Conservation (phyloP, 2,113 vertebrate genomes). For the Chroicocephalus ridibundus region DNA sequence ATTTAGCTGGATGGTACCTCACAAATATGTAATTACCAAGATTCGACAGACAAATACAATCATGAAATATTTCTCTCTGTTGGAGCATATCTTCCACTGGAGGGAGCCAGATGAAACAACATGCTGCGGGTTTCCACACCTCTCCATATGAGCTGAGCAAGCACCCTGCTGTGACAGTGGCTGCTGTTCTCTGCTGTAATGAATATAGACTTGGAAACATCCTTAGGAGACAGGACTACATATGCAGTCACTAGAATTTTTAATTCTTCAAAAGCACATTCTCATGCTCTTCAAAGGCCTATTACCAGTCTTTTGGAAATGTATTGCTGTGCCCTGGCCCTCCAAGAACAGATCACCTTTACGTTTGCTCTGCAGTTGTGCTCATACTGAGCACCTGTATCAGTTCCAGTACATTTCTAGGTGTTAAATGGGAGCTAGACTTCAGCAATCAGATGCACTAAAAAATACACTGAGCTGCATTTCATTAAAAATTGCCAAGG, state of each 20-base stretch:
- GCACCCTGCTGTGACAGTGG: background rate
- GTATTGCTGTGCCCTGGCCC: background rate
- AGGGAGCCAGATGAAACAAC: background rate
- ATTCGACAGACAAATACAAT: background rate
- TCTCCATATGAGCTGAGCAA: background rate
- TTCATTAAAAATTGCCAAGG: background rate
- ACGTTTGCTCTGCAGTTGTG: background rate
- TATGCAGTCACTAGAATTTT: background rate
- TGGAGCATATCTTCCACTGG: background rate
- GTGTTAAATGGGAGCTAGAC: background rate
- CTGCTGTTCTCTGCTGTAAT: background rate
- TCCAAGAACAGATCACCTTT: background rate
- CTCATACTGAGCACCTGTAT: background rate
- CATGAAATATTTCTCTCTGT: background rate
- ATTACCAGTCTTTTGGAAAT: background rate
- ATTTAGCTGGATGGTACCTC: background rate
- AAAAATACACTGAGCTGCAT: background rate
- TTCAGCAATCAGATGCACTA: background rate
- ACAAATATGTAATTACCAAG: background rate
- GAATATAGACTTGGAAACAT: background rate
- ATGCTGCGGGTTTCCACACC: accelerated
- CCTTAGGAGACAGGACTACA: background rate
- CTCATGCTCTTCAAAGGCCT: background rate
- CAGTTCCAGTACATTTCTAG: background rate
- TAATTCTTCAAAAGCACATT: background rate